Evolutionary conservation across 2,113 vertebrate genomes (phyloP).

Genomic region (Osmerus mordax): DNA sequence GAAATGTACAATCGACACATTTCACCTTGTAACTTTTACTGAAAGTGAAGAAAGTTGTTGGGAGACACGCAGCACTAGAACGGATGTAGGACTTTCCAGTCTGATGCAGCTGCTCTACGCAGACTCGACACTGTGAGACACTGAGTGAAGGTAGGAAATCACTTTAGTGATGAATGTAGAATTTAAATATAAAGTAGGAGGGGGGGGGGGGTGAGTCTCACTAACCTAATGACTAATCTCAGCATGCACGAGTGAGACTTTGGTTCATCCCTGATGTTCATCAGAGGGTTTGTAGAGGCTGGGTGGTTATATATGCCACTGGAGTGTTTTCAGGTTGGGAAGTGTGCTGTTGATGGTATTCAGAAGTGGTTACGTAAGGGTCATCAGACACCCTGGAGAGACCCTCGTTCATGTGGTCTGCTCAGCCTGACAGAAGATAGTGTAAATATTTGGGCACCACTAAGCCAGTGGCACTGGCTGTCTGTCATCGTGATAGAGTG

Average conservation of each 20-base stretch:
- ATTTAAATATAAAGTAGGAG: too few relatives aligned
- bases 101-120: not conserved
- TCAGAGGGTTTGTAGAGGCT: not conserved
- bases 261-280: not conserved
- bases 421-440: not conserved
- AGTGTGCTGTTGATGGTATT: conserved; percentile 1
- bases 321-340: not conserved
- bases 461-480: not conserved
- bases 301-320: not conserved
- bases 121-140: not conserved
- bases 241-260: too few relatives aligned
- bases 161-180: too few relatives aligned
- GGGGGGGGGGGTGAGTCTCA: too few relatives aligned
- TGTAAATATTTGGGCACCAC: conserved; percentile 30
- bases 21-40: too few relatives aligned
- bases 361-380: conserved; percentile 10
- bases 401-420: not conserved
- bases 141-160: too few relatives aligned
- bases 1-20: too few relatives aligned
- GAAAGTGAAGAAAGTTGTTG: too few relatives aligned
- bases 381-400: not conserved
- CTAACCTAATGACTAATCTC: too few relatives aligned
- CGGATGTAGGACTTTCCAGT: not conserved
- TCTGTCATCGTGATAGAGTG: not conserved
- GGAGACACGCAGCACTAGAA: not conserved